Evolutionary conservation across 1,140 invertebrate species (phyloP).

Genomic region (Calosoma granatense): DNA sequence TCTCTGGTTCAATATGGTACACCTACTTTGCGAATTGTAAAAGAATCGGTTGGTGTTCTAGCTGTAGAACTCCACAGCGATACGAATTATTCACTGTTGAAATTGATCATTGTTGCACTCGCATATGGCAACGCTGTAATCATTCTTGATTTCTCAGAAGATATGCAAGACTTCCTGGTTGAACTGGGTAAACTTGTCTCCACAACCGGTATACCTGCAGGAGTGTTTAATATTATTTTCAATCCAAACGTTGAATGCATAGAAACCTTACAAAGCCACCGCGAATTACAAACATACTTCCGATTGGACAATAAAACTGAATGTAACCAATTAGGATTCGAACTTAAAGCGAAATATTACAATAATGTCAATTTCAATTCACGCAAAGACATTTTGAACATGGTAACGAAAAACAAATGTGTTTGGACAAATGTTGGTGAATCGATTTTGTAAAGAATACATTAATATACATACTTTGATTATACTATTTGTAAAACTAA

Average conservation of each 20-base stretch:
- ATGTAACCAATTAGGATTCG: constrained; percentile 8
- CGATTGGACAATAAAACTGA: too few relatives aligned
- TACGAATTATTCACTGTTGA: neutral
- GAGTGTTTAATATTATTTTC: neutral
- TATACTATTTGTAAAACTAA: too few relatives aligned
- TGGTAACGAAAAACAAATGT: constrained; percentile 19
- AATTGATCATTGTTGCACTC: constrained; percentile 2
- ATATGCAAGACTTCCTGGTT: neutral
- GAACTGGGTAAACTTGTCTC: constrained; percentile 16
- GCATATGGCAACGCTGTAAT: constrained; percentile 18
- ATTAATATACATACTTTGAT: too few relatives aligned
- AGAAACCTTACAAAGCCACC: neutral
- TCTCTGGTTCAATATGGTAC: neutral
- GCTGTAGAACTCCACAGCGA: constrained; percentile 10
- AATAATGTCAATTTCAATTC: constrained; percentile 8
- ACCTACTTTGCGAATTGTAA: constrained; percentile 5
- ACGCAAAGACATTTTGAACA: constrained; percentile 8
- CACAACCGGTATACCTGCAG: constrained; percentile 14
- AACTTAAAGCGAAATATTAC: neutral
- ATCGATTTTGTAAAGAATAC: constrained; percentile 16
- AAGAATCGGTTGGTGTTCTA: constrained; percentile 14
- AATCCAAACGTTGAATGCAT: neutral
- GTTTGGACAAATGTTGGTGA: constrained; percentile 21
- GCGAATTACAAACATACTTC: neutral
- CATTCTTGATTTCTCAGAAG: neutral